A percentile compares a stretch with the other conserved stretches of the same genome.
phyloP scores from a whole-genome alignment of 2,797 vertebrate genomes.

The Halcyon chelicuti region DNA sequence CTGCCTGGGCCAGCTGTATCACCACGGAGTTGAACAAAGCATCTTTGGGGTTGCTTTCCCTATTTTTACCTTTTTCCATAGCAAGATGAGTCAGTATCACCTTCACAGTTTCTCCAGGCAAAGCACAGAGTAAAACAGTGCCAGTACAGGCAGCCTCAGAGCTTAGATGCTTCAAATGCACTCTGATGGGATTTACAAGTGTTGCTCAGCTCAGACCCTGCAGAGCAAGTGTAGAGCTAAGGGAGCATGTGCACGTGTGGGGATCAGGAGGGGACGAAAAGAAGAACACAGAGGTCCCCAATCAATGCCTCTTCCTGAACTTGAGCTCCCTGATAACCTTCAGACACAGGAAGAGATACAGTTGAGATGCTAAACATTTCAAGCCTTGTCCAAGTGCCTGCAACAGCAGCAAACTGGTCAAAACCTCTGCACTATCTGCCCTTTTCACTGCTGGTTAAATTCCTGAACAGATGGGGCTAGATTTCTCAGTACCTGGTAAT shows the following conservation, averaged over 20 bases:
- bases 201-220: not conserved
- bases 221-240: not conserved
- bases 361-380: not conserved
- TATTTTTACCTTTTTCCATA: not conserved
- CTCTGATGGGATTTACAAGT: not conserved
- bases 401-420: not conserved
- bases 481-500: not conserved
- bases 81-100: not conserved
- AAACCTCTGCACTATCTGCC: not conserved
- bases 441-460: not conserved
- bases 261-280: not conserved
- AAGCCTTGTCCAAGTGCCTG: not conserved
- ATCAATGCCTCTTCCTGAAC: not conserved
- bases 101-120: conserved; percentile 28
- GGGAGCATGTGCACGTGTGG: not conserved
- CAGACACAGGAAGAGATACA: not conserved
- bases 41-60: not conserved
- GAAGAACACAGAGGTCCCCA: not conserved
- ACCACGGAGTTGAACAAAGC: not conserved
- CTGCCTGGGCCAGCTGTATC: not conserved
- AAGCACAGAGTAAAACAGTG: not conserved
- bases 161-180: not conserved
- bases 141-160: not conserved
- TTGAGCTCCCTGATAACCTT: not conserved
- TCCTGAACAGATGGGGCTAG: not conserved